phyloP scores from a whole-genome alignment of 2,113 vertebrate genomes.

The Telmatochromis sp. region DNA sequence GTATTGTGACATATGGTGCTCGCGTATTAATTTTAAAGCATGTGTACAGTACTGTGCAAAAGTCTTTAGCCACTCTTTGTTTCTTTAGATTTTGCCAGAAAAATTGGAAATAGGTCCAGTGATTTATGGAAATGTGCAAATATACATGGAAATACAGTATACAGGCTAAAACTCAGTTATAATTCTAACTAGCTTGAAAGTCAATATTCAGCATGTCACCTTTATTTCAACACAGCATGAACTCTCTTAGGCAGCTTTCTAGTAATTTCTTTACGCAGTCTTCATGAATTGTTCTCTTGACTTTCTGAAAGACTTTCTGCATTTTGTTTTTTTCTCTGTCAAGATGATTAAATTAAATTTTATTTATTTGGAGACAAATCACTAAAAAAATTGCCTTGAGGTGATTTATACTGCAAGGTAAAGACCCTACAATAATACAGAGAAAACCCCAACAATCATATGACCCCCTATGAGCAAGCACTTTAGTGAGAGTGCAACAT shows the following conservation, averaged over 20 bases:
- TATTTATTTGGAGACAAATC: not conserved
- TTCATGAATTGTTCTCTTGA: not conserved
- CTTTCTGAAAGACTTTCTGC: not conserved
- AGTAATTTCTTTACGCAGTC: not conserved
- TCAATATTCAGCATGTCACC: not conserved
- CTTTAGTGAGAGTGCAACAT: not conserved
- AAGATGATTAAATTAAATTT: not conserved
- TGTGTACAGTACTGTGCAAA: not conserved
- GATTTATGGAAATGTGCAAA: not conserved
- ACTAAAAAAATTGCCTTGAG: not conserved
- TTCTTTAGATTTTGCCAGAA: not conserved
- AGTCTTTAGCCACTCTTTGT: not conserved
- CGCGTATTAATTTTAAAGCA: not conserved
- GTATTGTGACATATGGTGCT: not conserved
- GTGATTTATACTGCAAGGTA: not conserved
- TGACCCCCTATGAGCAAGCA: not conserved
- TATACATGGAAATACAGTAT: not conserved
- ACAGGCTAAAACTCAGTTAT: not conserved
- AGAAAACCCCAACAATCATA: not conserved
- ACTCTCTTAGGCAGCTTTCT: not conserved
- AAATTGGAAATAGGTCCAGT: not conserved
- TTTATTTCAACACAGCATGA: not conserved
- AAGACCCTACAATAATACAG: not conserved
- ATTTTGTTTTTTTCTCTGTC: not conserved
- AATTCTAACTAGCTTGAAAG: not conserved